These are phyloP conservation scores for Malurus alboscapulatus DNA, from an alignment of 2,113 vertebrate species.

Conservation along the genomic window DNA sequence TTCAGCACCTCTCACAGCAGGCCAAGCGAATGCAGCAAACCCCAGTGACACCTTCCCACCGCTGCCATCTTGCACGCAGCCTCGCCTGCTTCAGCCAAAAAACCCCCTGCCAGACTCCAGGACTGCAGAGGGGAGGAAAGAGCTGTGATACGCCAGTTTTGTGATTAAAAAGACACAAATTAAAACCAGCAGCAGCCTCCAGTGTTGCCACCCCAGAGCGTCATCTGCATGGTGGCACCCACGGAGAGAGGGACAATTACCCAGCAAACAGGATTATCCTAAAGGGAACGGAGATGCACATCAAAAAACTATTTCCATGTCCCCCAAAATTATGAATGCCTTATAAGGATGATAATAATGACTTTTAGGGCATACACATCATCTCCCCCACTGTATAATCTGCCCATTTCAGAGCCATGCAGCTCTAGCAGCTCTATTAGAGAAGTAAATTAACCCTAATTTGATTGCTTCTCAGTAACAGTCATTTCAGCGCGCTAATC, in stretches of 20 bases:
- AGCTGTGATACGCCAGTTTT: fast-evolving
- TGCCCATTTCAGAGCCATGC: neutral
- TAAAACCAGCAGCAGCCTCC: neutral
- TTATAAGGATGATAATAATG: neutral
- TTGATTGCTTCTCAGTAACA: constrained; percentile 2
- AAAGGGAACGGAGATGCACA: neutral
- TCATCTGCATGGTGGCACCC: neutral
- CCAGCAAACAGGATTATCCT: neutral
- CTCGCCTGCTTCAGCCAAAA: neutral
- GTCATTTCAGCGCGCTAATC: neutral
- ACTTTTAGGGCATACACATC: neutral
- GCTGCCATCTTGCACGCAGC: neutral
- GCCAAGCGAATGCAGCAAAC: neutral
- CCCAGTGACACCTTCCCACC: neutral
- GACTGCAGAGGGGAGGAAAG: neutral
- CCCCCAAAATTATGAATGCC: neutral
- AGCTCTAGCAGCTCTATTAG: neutral
- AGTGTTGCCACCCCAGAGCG: neutral
- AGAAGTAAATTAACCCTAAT: constrained; percentile 36
- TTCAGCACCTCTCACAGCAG: fast-evolving
- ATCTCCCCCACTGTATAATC: neutral
- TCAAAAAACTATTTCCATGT: neutral
- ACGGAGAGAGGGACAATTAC: neutral
- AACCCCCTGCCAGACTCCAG: neutral
- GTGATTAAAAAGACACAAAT: neutral